phyloP scores from a whole-genome alignment of 2,888 invertebrate species.

The Xestia ashworthii region DNA sequence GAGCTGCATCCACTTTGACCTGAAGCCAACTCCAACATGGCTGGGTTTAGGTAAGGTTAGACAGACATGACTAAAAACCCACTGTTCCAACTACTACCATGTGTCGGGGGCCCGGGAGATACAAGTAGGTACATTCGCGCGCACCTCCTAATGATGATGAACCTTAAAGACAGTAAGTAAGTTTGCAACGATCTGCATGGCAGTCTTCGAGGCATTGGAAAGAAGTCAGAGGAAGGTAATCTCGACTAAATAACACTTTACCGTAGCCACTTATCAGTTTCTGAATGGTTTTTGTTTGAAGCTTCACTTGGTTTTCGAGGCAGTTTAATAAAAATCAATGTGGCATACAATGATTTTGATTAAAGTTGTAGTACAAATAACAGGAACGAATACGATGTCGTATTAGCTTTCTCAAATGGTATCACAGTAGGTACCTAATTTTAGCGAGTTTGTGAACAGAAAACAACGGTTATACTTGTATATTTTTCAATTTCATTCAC shows the following conservation, averaged over 20 bases:
- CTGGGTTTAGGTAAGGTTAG: neutral
- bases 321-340: neutral
- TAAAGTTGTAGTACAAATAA: neutral
- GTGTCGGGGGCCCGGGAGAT: too few relatives aligned
- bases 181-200: neutral
- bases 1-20: neutral
- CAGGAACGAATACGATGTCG: neutral
- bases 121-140: too few relatives aligned
- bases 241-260: neutral
- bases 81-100: too few relatives aligned
- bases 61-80: neutral
- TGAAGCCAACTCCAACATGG: neutral
- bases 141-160: neutral
- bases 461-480: neutral
- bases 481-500: neutral
- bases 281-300: neutral
- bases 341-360: too few relatives aligned
- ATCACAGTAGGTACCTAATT: too few relatives aligned
- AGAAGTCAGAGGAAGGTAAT: neutral
- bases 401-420: too few relatives aligned
- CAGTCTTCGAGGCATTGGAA: neutral
- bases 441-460: neutral
- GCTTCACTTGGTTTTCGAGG: neutral
- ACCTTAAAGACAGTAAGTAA: constrained; percentile 5
- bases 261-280: neutral